Evolutionary conservation across 2,888 invertebrate species (phyloP).

Genomic region (Endomychus coccineus): DNA sequence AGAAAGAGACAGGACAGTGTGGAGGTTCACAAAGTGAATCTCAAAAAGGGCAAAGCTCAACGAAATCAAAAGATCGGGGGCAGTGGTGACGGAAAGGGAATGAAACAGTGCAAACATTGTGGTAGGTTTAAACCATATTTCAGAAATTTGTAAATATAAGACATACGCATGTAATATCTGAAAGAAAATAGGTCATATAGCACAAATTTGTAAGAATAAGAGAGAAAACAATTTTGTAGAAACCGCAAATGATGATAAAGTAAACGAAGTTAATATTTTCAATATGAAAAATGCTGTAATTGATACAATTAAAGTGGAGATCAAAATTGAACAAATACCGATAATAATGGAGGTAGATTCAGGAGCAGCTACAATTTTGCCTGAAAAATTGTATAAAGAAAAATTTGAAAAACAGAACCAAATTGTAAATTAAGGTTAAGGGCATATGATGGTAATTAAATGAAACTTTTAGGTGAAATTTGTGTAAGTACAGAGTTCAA

Average conservation of each 20-base stretch:
- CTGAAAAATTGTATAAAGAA: no score
- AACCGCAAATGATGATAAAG: no score
- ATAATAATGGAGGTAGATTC: conserved; percentile 8
- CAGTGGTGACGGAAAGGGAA: not conserved
- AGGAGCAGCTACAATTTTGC: no score
- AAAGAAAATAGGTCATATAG: conserved; percentile 9
- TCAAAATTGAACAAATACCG: conserved; percentile 5
- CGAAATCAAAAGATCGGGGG: not conserved
- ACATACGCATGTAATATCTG: no score
- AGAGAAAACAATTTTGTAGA: no score
- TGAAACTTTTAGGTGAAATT: no score
- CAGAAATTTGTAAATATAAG: conserved; percentile 7
- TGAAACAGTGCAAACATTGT: not conserved
- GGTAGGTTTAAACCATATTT: conserved; percentile 1
- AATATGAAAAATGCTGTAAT: conserved; percentile 5
- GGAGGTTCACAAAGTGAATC: conserved; percentile 2
- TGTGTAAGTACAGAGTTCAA: no score
- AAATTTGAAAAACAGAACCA: no score
- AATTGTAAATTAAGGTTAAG: no score
- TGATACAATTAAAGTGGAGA: conserved; percentile 2
- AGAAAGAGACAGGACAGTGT: conserved; percentile 3
- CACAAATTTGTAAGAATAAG: conserved; percentile 8
- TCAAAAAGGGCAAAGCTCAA: not conserved
- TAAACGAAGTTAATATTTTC: no score
- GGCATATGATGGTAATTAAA: no score